Conservation (phyloP, 1,140 invertebrate genomes). For the Rhagoletis pomonella region DNA sequence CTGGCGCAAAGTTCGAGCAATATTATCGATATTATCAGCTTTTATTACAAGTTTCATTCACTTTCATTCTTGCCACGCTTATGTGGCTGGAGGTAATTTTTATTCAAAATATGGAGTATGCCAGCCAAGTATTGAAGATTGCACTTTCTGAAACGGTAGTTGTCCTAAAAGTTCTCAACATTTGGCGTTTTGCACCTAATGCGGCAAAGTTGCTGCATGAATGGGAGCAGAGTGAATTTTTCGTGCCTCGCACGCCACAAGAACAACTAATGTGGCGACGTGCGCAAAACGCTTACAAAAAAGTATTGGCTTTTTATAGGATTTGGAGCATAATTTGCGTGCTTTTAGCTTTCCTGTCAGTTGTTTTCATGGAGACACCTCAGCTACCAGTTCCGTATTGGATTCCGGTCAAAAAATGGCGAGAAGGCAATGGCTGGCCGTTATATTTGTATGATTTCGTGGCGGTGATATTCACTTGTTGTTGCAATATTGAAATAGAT, state of each 20-base stretch:
- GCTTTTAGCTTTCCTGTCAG: constrained; percentile 59
- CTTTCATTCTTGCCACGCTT: constrained; percentile 63
- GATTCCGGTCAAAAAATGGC: constrained; percentile 66
- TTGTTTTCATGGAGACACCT: constrained; percentile 60
- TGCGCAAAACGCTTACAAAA: constrained; percentile 61
- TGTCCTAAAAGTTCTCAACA: constrained; percentile 66
- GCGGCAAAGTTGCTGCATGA: constrained; percentile 60
- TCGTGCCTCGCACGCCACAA: constrained; percentile 31
- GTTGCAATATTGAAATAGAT: constrained; percentile 65
- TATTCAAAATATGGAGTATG: constrained; percentile 64
- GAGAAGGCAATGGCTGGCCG: constrained; percentile 59
- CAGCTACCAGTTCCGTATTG: constrained; percentile 64
- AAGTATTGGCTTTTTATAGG: constrained; percentile 61
- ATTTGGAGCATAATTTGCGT: constrained; percentile 60
- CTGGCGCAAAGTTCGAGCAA: neutral
- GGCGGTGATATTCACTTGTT: constrained; percentile 62
- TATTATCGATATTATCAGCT: constrained; percentile 53
- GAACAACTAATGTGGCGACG: constrained; percentile 59
- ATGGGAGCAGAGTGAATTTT: constrained; percentile 37
- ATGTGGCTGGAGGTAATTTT: constrained; percentile 66
- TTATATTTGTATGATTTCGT: constrained; percentile 63
- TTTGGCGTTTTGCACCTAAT: constrained; percentile 59
- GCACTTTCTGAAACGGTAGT: constrained; percentile 65
- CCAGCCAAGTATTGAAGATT: constrained; percentile 64
- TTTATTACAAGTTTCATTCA: constrained; percentile 63